A percentile compares a stretch with the other conserved stretches of the same genome.
These are phyloP conservation scores for Unio pictorum DNA, from an alignment of 2,888 invertebrate species.

Conservation along the genomic window DNA sequence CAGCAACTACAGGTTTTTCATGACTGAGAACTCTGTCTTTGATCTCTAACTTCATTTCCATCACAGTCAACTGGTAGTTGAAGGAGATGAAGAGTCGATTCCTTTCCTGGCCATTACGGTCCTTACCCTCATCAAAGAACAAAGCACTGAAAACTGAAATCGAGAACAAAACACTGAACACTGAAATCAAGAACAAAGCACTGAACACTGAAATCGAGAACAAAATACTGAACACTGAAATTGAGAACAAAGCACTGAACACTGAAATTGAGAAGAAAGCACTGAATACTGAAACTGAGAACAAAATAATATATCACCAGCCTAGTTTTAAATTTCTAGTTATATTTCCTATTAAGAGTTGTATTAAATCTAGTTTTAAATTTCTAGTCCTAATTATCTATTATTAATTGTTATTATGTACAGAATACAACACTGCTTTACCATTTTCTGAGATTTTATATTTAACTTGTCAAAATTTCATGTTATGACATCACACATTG, in stretches of 20 bases:
- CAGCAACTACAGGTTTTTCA: slow-evolving; percentile 68
- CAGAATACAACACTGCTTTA: too few species aligned
- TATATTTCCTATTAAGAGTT: too few species aligned
- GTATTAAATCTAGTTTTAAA: not conserved
- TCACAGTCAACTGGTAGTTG: slow-evolving; percentile 67
- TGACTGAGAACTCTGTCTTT: slow-evolving; percentile 68
- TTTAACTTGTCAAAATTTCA: too few species aligned
- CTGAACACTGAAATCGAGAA: slow-evolving; percentile 55
- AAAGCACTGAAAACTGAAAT: slow-evolving; percentile 62
- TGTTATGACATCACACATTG: too few species aligned
- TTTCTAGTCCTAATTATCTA: too few species aligned
- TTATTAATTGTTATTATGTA: too few species aligned
- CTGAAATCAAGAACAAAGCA: slow-evolving; percentile 62
- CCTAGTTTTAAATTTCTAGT: not conserved
- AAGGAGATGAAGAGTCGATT: slow-evolving; percentile 70
- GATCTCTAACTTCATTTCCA: slow-evolving; percentile 71
- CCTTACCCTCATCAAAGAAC: slow-evolving; percentile 67
- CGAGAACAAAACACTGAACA: slow-evolving; percentile 51
- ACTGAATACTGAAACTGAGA: slow-evolving; percentile 13
- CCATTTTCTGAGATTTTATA: too few species aligned
- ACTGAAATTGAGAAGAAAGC: slow-evolving; percentile 17
- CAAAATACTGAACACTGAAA: too few species aligned
- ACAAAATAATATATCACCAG: not conserved
- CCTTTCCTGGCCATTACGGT: slow-evolving; percentile 49
- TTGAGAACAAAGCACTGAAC: not conserved